These are phyloP conservation scores for Macaca nemestrina DNA, from an alignment of 2,113 vertebrate species.

Conservation along the genomic window DNA sequence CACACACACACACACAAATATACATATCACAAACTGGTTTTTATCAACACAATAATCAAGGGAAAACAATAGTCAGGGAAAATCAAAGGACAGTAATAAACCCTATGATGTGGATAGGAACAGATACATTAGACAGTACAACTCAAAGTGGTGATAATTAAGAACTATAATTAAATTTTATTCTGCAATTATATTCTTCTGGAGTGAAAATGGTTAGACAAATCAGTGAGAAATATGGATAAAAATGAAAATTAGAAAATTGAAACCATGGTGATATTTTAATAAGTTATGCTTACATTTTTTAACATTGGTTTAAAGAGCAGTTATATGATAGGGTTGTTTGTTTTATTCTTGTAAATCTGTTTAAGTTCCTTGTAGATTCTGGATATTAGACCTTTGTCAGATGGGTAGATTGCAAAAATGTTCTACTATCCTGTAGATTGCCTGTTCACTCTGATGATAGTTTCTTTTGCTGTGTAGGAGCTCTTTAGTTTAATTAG, in stretches of 20 bases:
- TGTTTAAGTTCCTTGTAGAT: no score
- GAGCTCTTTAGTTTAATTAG: no score
- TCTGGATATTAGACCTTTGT: no score
- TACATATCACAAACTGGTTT: not conserved
- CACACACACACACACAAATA: not conserved
- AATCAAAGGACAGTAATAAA: not conserved
- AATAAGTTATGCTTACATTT: not conserved
- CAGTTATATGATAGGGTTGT: not conserved
- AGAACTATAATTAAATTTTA: not conserved
- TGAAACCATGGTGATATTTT: not conserved
- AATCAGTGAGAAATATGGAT: not conserved
- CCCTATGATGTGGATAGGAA: not conserved
- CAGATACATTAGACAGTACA: not conserved
- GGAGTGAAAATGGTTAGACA: not conserved
- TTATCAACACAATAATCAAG: not conserved
- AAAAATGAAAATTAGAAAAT: not conserved
- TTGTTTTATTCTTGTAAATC: no score
- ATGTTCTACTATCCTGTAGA: no score
- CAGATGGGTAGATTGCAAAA: no score
- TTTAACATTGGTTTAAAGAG: not conserved
- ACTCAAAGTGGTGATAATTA: not conserved
- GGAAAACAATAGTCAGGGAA: not conserved
- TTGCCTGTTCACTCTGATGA: no score
- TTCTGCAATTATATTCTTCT: not conserved
- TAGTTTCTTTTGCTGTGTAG: no score